Evolutionary conservation across 2,888 invertebrate genomes (phyloP).

Genomic region (Physocephala rufipes): DNA sequence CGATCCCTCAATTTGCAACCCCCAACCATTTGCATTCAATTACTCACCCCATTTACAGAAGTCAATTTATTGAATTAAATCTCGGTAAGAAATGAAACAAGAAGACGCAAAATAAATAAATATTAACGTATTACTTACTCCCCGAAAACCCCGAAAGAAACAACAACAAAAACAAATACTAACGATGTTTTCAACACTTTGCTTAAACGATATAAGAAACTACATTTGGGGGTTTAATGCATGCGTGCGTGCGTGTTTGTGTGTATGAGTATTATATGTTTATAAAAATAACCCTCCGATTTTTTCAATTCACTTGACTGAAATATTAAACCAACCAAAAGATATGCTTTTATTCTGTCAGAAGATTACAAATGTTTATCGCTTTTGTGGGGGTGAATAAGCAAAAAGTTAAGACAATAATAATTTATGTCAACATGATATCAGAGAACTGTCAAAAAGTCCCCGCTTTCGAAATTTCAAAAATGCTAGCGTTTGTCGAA

Average conservation of each 20-base stretch:
- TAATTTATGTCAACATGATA: conserved; percentile 22
- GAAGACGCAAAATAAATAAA: conserved; percentile 1
- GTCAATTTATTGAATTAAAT: conserved; percentile 34
- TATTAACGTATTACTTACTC: background rate
- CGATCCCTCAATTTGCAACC: background rate
- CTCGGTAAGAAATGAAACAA: conserved; percentile 11
- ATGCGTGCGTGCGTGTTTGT: too few species aligned
- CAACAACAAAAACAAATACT: background rate
- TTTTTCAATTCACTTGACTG: conserved; percentile 3
- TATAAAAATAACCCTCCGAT: conserved; percentile 9
- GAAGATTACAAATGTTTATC: conserved; percentile 4
- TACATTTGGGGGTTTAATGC: too few species aligned
- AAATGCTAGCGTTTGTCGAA: too few species aligned
- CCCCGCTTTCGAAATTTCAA: background rate
- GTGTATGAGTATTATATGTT: background rate
- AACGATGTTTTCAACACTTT: conserved; percentile 11
- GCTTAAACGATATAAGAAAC: conserved; percentile 1
- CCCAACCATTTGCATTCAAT: background rate
- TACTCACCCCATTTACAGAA: conserved; percentile 18
- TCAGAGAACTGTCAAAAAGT: conserved; percentile 1
- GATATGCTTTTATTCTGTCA: background rate
- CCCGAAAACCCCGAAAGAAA: background rate
- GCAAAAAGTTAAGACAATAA: conserved; percentile 21
- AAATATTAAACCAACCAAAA: background rate
- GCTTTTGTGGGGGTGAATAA: background rate